Conservation (phyloP, 2,888 invertebrate genomes). For the Steromphala cineraria region DNA sequence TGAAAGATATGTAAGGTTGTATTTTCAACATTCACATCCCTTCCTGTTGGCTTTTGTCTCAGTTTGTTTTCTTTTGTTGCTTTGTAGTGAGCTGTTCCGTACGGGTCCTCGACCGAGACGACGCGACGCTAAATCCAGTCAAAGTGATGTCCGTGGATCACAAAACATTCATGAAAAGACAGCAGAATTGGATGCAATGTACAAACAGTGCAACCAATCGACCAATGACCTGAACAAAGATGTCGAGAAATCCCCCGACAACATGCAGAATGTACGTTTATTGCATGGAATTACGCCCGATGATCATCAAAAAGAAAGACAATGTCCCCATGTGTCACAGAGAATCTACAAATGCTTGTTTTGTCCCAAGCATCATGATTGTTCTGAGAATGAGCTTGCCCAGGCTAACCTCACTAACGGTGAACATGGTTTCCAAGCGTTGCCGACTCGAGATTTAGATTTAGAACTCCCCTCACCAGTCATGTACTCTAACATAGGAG, state of each 20-base stretch:
- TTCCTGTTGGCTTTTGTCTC: not conserved
- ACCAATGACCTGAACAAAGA: not conserved
- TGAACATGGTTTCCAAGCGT: not conserved
- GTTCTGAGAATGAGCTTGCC: not conserved
- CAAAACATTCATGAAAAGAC: conserved; percentile 6
- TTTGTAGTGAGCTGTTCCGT: conserved; percentile 43
- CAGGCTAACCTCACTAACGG: not conserved
- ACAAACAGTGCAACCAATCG: conserved; percentile 25
- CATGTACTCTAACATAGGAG: not conserved
- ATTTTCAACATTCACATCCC: not conserved
- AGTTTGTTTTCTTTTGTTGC: conserved; percentile 12
- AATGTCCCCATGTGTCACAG: not conserved
- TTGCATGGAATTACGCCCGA: not conserved
- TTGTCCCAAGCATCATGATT: not conserved
- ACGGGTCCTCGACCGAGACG: conserved; percentile 41
- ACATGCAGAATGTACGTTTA: conserved; percentile 2
- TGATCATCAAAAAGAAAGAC: not conserved
- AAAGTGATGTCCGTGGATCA: conserved; percentile 20
- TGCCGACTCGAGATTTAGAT: not conserved
- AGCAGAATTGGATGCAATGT: conserved; percentile 20
- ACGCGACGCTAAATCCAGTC: conserved; percentile 23
- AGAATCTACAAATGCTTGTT: not conserved
- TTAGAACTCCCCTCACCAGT: not conserved
- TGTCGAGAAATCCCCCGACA: not conserved
- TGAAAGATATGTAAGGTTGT: not conserved